Evolutionary conservation across 2,797 vertebrate genomes (phyloP).

Genomic region (Notamacropus eugenii): DNA sequence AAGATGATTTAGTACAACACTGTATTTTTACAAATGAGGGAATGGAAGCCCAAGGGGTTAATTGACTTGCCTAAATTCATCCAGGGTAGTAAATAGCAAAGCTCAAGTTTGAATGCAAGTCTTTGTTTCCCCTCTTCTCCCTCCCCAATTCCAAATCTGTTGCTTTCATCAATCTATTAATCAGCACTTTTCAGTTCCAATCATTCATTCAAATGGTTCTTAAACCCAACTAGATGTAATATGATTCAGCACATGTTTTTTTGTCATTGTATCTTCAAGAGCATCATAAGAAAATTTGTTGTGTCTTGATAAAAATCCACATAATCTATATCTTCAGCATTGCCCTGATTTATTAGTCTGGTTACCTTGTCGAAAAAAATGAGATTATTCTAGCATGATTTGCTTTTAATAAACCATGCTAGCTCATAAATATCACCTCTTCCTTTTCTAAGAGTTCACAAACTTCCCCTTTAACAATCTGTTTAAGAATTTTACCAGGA

Average conservation of each 20-base stretch:
- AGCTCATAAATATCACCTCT: background rate
- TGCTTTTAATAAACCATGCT: background rate
- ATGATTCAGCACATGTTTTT: background rate
- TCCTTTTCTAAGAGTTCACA: background rate
- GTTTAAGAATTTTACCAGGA: background rate
- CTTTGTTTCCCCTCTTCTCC: background rate
- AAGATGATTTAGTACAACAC: background rate
- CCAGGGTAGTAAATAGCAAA: background rate
- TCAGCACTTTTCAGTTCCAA: background rate
- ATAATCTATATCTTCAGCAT: background rate
- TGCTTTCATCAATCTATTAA: background rate
- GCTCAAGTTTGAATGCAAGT: background rate
- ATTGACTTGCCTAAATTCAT: background rate
- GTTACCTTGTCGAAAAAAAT: background rate
- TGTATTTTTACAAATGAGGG: background rate
- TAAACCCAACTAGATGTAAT: background rate
- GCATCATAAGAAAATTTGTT: background rate
- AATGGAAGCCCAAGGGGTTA: background rate
- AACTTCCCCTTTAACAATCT: background rate
- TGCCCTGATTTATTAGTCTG: background rate
- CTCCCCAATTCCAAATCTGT: background rate
- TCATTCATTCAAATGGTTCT: background rate
- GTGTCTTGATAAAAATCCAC: background rate
- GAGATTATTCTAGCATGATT: background rate
- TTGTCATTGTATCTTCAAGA: background rate